phyloP scores from a whole-genome alignment of 2,888 invertebrate species.

The Rhagonycha fulva region DNA sequence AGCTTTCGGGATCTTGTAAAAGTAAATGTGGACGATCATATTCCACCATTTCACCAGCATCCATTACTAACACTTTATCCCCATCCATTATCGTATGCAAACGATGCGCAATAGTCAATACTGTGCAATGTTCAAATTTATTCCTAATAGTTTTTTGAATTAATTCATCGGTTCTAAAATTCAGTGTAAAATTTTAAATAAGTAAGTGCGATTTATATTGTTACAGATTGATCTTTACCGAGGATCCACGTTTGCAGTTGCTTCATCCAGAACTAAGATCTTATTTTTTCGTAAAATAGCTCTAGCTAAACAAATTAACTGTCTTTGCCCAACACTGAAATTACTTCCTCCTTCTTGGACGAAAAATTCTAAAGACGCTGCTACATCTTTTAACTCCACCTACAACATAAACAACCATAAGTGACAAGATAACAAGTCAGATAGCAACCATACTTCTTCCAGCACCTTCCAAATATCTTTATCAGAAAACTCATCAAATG shows the following conservation, averaged over 20 bases:
- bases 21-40: constrained; percentile 76
- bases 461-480: constrained; percentile 76
- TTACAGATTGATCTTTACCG: constrained; percentile 59
- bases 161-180: constrained; percentile 65
- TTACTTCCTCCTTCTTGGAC: constrained; percentile 80
- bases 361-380: constrained; percentile 65
- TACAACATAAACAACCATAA: constrained; percentile 49
- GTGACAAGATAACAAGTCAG: not conserved
- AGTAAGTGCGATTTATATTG: not conserved
- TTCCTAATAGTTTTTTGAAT: constrained; percentile 77
- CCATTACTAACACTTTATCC: constrained; percentile 80
- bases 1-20: constrained; percentile 63
- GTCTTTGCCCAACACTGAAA: constrained; percentile 87
- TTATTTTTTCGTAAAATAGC: constrained; percentile 80
- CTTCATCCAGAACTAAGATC: constrained; percentile 85
- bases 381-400: constrained; percentile 76
- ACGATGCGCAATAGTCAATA: constrained; percentile 81
- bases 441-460: constrained; percentile 59
- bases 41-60: constrained; percentile 75
- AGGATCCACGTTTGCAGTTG: constrained; percentile 89
- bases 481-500: constrained; percentile 74
- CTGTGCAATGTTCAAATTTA: constrained; percentile 76
- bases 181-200: not conserved
- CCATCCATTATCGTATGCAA: constrained; percentile 85
- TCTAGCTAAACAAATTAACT: constrained; percentile 83